These are phyloP conservation scores for Neodiprion lecontei DNA, from an alignment of 1,140 invertebrate genomes.

Conservation along the genomic window DNA sequence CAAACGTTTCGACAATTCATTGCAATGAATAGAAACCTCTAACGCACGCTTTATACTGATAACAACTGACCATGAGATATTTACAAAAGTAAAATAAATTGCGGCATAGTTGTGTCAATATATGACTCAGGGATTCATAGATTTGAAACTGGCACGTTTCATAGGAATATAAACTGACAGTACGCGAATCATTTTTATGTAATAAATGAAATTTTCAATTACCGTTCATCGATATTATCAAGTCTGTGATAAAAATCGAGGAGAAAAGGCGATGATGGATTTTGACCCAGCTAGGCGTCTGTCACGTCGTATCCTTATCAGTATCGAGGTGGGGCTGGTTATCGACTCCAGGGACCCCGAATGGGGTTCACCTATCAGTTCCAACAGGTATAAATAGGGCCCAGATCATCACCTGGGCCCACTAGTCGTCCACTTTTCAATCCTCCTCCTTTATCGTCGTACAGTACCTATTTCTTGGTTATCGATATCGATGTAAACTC, in stretches of 20 bases:
- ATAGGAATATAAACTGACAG: too few species aligned
- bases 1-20: too few species aligned
- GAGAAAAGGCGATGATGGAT: background rate
- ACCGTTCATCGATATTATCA: background rate
- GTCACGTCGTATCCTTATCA: slow-evolving; percentile 52
- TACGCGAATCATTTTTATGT: too few species aligned
- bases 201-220: background rate
- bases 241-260: background rate
- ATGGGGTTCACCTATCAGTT: slow-evolving; percentile 54
- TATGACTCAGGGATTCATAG: too few species aligned
- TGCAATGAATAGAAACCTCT: too few species aligned
- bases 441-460: slow-evolving; percentile 11
- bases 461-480: too few species aligned
- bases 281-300: slow-evolving; percentile 26
- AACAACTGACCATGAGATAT: too few species aligned
- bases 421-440: slow-evolving; percentile 38
- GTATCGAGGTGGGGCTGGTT: slow-evolving; percentile 53
- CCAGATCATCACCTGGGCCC: slow-evolving; percentile 40
- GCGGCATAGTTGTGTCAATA: too few species aligned
- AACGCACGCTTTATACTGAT: too few species aligned
- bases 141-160: too few species aligned
- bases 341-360: slow-evolving; percentile 50
- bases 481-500: too few species aligned
- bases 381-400: slow-evolving; percentile 53
- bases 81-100: too few species aligned